A percentile compares a stretch with the other conserved stretches of the same genome.
phyloP scores from a whole-genome alignment of 1,140 invertebrate species.

The Mylabris phalerata region DNA sequence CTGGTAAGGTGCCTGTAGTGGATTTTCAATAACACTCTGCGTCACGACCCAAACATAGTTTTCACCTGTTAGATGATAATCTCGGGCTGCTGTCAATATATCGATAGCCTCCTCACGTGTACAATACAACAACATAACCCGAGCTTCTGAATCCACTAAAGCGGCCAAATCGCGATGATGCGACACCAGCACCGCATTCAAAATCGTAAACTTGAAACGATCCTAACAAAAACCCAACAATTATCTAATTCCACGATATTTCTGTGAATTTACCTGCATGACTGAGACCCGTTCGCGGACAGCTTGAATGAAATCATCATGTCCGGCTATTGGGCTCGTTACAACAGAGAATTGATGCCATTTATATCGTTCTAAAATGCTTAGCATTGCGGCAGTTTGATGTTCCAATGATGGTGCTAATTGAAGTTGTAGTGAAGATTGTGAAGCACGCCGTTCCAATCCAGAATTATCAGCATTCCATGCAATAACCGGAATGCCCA shows the following conservation, averaged over 20 bases:
- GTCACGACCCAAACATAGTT: constrained; percentile 97
- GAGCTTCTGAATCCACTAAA: constrained; percentile 82
- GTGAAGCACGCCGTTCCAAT: constrained; percentile 64
- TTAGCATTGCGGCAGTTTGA: constrained; percentile 88
- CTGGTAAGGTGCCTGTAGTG: constrained; percentile 62
- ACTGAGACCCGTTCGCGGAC: constrained; percentile 78
- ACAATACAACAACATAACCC: constrained; percentile 89
- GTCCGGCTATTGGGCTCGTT: constrained; percentile 86
- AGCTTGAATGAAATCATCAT: constrained; percentile 91
- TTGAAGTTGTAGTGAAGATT: constrained; percentile 79
- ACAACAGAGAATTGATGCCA: constrained; percentile 95
- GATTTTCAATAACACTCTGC: constrained; percentile 83
- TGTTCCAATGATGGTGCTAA: constrained; percentile 90
- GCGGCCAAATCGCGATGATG: constrained; percentile 57
- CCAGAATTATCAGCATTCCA: constrained; percentile 91
- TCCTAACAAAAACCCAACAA: constrained; percentile 47
- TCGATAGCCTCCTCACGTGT: constrained; percentile 78
- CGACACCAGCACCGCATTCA: constrained; percentile 76
- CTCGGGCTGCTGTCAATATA: constrained; percentile 73
- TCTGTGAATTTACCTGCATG: constrained; percentile 51
- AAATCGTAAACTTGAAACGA: constrained; percentile 83
- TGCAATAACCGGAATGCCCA: constrained; percentile 82
- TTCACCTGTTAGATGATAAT: constrained; percentile 83
- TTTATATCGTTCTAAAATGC: constrained; percentile 87
- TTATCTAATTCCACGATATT: not conserved